Conservation (phyloP, 2,113 vertebrate genomes). For the Megatriorchis doriae region DNA sequence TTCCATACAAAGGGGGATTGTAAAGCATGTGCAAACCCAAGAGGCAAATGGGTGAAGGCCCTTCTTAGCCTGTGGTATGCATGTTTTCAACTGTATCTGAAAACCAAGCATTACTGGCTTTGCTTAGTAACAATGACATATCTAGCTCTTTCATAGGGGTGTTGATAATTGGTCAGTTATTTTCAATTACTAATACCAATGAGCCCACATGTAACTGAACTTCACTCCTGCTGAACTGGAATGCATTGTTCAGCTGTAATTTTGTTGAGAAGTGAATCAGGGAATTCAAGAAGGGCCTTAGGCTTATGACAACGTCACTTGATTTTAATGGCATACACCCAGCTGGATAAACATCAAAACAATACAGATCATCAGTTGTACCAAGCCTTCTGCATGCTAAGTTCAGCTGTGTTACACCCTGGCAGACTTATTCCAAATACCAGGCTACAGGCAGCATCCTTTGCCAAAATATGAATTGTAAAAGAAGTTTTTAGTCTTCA, state of each 20-base stretch:
- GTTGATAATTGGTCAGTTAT: not conserved
- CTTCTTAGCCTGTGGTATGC: not conserved
- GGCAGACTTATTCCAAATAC: not conserved
- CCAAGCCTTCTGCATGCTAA: not conserved
- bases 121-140: not conserved
- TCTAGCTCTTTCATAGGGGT: not conserved
- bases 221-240: not conserved
- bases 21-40: not conserved
- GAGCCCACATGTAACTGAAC: accelerated
- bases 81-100: not conserved
- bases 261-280: not conserved
- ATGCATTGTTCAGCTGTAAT: not conserved
- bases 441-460: not conserved
- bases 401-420: not conserved
- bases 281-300: not conserved
- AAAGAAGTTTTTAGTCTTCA: not conserved
- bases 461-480: not conserved
- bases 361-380: not conserved
- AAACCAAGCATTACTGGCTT: not conserved
- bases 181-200: not conserved
- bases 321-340: not conserved
- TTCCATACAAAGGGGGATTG: not conserved
- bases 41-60: not conserved
- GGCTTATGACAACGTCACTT: not conserved
- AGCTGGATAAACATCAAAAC: not conserved